phyloP scores from a whole-genome alignment of 2,113 vertebrate genomes.

The Labeo rohita region DNA sequence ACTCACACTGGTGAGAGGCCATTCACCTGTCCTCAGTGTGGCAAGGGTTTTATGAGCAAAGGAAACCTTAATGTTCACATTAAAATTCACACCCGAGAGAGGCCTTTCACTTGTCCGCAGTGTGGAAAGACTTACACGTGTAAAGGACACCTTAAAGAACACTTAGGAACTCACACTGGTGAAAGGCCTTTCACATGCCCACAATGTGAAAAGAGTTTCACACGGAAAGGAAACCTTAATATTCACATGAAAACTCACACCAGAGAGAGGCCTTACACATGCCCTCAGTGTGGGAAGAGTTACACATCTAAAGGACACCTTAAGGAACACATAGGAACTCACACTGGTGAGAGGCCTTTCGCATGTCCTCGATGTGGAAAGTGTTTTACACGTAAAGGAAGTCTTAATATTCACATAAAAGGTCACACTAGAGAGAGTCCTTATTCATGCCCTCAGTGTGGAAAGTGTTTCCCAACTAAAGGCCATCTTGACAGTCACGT shows the following conservation, averaged over 20 bases:
- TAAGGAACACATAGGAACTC: background rate
- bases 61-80: background rate
- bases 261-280: background rate
- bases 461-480: background rate
- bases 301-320: background rate
- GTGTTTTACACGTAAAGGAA: background rate
- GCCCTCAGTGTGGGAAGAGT: background rate
- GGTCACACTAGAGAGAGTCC: background rate
- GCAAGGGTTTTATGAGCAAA: background rate
- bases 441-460: background rate
- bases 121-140: background rate
- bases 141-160: background rate
- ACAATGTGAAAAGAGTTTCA: background rate
- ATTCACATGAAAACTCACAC: background rate
- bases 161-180: background rate
- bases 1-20: background rate
- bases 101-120: background rate
- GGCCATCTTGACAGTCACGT: background rate
- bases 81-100: background rate
- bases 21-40: background rate
- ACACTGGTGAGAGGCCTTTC: background rate
- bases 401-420: background rate
- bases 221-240: background rate
- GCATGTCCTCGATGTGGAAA: background rate
- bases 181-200: too few species aligned